Conservation (phyloP, 1,140 invertebrate genomes). For the Triops cancriformis region DNA sequence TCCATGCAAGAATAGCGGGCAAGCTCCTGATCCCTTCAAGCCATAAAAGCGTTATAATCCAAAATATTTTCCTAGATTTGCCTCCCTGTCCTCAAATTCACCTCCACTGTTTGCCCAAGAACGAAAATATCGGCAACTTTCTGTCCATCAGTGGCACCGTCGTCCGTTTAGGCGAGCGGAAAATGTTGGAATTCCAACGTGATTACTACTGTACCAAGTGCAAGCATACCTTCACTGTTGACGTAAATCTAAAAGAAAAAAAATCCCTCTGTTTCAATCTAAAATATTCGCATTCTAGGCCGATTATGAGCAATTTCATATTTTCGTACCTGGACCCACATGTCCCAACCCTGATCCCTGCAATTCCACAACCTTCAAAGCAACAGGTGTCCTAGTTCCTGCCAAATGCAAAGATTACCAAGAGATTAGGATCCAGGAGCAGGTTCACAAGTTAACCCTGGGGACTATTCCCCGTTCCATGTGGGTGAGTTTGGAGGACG, state of each 20-base stretch:
- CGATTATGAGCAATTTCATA: slow-evolving; percentile 57
- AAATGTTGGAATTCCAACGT: slow-evolving; percentile 64
- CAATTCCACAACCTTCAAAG: slow-evolving; percentile 45
- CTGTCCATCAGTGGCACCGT: slow-evolving; percentile 57
- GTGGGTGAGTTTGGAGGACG: slow-evolving; percentile 72
- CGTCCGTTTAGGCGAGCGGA: slow-evolving; percentile 61
- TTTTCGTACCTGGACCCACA: slow-evolving; percentile 48
- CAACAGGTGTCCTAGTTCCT: slow-evolving; percentile 46
- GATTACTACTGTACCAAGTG: slow-evolving; percentile 70
- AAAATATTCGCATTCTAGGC: slow-evolving; percentile 38
- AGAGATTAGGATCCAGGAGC: slow-evolving; percentile 80
- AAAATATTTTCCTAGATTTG: slow-evolving; percentile 40
- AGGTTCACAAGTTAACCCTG: slow-evolving; percentile 57
- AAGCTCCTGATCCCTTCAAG: neutral
- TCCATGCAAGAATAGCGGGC: neutral
- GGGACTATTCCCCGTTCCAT: slow-evolving; percentile 67
- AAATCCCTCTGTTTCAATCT: neutral
- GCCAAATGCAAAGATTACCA: slow-evolving; percentile 76
- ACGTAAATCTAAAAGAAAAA: slow-evolving; percentile 42
- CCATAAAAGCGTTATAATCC: neutral
- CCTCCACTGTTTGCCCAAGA: slow-evolving; percentile 52
- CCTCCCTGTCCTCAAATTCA: slow-evolving; percentile 50
- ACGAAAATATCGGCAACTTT: slow-evolving; percentile 56
- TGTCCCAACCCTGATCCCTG: slow-evolving; percentile 53
- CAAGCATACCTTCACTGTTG: slow-evolving; percentile 52